phyloP scores from a whole-genome alignment of 37 sponge, comb jelly and placozoan genomes.

The Beroe ovata region DNA sequence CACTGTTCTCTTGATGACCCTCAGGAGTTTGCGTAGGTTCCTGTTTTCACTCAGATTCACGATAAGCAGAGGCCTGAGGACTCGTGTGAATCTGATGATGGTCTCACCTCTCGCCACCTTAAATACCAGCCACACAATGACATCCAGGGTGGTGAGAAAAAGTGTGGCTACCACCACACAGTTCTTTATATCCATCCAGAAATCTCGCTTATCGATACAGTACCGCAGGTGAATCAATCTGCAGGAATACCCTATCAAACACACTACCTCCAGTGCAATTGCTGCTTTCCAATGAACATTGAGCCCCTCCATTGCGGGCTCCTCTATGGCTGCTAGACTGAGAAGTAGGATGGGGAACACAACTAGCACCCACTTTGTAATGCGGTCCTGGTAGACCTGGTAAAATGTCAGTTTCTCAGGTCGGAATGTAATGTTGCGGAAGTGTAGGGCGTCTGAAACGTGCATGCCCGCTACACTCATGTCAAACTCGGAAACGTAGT shows the following conservation, averaged over 20 bases:
- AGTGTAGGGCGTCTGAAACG: constrained; percentile 16
- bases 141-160: neutral
- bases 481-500: constrained; percentile 8
- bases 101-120: neutral
- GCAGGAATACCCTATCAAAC: constrained; percentile 1
- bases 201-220: neutral
- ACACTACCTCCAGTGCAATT: neutral
- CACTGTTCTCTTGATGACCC: constrained; percentile 23
- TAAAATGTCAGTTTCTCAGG: constrained; percentile 15
- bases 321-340: neutral
- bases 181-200: constrained; percentile 46
- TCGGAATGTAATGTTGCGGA: constrained; percentile 25
- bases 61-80: constrained; percentile 32
- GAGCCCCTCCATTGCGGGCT: neutral
- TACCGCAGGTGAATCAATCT: constrained; percentile 4
- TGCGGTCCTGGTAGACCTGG: constrained; percentile 2
- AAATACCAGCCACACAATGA: neutral
- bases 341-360: constrained; percentile 13
- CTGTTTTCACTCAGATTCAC: constrained; percentile 18
- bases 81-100: neutral
- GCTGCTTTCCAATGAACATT: constrained; percentile 15
- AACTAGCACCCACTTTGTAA: neutral
- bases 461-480: neutral
- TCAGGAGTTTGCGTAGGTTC: constrained; percentile 20
- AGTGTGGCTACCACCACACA: neutral